Percentiles rank a stretch among this genome's conserved stretches.
Conservation (phyloP, 2,888 invertebrate species). For the Deilephila elpenor region DNA sequence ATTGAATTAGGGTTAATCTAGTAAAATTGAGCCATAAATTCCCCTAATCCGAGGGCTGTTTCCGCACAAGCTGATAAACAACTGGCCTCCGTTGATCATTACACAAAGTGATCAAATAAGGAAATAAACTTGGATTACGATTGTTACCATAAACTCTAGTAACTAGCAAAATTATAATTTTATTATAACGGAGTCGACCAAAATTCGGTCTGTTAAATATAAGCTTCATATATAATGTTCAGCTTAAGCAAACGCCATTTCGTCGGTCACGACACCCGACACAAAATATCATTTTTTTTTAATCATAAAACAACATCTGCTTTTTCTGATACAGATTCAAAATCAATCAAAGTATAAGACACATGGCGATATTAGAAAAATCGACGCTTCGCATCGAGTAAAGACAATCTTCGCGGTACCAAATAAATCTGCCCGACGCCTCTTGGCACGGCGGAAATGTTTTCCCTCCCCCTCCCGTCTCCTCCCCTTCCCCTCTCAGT, state of each 20-base stretch:
- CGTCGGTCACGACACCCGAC: not conserved
- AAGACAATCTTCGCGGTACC: not conserved
- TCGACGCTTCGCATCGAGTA: not conserved
- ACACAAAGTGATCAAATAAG: not conserved
- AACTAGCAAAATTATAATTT: too few relatives aligned
- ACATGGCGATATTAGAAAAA: not conserved
- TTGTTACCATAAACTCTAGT: too few relatives aligned
- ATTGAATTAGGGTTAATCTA: not conserved
- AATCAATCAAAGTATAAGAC: too few relatives aligned
- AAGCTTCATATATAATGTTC: too few relatives aligned
- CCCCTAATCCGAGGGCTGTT: not conserved
- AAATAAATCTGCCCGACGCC: not conserved
- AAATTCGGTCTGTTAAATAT: too few relatives aligned
- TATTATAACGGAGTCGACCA: too few relatives aligned
- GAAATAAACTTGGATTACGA: too few relatives aligned
- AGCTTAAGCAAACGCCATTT: not conserved
- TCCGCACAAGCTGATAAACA: not conserved
- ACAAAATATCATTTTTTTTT: not conserved
- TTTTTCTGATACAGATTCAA: too few relatives aligned
- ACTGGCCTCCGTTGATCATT: not conserved
- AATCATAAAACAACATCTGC: too few relatives aligned
- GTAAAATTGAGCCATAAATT: not conserved
- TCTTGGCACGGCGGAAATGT: slow-evolving; percentile 20
- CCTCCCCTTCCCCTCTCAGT: not conserved
- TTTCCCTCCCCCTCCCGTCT: not conserved